Conservation (phyloP, 2,113 vertebrate species). For the Syngnathus scovelli region DNA sequence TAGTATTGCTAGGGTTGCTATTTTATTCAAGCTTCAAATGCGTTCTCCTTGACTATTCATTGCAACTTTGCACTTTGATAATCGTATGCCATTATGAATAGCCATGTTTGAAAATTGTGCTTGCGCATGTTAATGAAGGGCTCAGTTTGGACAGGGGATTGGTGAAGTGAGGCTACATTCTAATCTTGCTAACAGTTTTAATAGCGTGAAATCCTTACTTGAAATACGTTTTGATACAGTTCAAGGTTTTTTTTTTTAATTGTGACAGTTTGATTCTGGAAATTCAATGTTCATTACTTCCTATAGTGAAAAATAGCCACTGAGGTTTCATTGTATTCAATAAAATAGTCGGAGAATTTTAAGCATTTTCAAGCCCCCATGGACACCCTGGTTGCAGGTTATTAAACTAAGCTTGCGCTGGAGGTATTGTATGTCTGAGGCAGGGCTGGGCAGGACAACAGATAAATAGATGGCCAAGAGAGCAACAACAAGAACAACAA, state of each 20-base stretch:
- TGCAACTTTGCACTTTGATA: neutral
- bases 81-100: neutral
- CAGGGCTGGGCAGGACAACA: slow-evolving; percentile 12
- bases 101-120: neutral
- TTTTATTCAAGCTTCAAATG: neutral
- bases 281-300: no score
- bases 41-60: neutral
- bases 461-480: slow-evolving; percentile 22
- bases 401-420: neutral
- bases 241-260: no score
- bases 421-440: slow-evolving; percentile 9
- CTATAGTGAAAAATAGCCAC: no score
- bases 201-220: neutral
- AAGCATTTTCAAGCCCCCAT: neutral
- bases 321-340: no score
- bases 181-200: neutral
- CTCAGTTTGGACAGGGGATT: neutral
- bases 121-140: neutral
- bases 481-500: neutral
- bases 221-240: neutral
- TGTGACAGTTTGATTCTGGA: no score
- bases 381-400: neutral
- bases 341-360: neutral
- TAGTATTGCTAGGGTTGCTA: neutral
- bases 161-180: neutral